These are phyloP conservation scores for Chymomyza amoena DNA, from an alignment of 2,888 invertebrate species.

Conservation along the genomic window DNA sequence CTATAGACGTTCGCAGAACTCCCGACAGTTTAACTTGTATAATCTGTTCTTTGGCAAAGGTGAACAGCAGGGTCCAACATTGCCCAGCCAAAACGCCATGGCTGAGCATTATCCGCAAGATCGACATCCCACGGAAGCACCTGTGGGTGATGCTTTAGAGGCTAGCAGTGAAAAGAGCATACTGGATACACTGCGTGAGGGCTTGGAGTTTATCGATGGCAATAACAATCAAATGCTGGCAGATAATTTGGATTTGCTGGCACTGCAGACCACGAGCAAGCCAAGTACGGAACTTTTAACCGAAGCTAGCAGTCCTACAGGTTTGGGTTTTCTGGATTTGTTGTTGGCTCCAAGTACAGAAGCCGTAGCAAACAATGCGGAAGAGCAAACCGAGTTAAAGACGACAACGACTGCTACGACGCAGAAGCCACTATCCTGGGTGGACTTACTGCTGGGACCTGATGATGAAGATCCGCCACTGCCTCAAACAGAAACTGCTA, in stretches of 20 bases:
- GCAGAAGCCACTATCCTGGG: constrained; percentile 61
- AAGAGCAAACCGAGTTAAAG: constrained; percentile 37
- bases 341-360: constrained; percentile 68
- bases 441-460: constrained; percentile 68
- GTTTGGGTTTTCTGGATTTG: constrained; percentile 71
- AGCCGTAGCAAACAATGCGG: constrained; percentile 3
- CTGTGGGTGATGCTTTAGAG: constrained; percentile 32
- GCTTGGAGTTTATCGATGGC: constrained; percentile 76
- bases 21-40: constrained; percentile 76
- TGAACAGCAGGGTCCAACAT: constrained; percentile 42
- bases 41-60: constrained; percentile 76
- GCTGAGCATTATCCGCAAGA: constrained; percentile 69
- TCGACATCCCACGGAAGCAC: constrained; percentile 58
- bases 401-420: constrained; percentile 39
- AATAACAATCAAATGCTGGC: constrained; percentile 72
- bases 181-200: constrained; percentile 75
- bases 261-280: constrained; percentile 23
- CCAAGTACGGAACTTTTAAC: background rate
- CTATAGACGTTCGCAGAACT: constrained; percentile 68
- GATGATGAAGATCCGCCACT: constrained; percentile 58
- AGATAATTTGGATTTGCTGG: constrained; percentile 60
- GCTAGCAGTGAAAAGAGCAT: constrained; percentile 74
- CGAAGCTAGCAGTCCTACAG: constrained; percentile 49
- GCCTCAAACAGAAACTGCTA: constrained; percentile 17
- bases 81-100: constrained; percentile 46